Base-by-base conservation (phyloP, 2,888 invertebrate species). In the Cerastoderma edule region DNA sequence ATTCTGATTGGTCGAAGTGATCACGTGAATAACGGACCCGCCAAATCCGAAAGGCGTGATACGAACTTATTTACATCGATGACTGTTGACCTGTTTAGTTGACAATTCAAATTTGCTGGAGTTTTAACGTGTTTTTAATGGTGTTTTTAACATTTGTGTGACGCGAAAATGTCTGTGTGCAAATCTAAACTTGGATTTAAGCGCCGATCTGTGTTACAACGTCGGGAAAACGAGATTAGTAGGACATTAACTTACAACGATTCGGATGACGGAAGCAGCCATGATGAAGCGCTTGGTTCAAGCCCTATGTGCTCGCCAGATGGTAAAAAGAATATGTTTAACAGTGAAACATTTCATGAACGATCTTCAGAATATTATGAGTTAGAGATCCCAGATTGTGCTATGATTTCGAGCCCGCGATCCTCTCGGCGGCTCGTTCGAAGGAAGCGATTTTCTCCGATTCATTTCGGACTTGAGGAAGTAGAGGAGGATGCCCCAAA, bases 11-110 rank as follows among this genome's bases (percentile, higher is more conserved):
- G 89, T 56, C 67, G 30, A 72, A 53, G 33, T 28, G 4, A 66
- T 85, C 89, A 88, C 85, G 86, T 88, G 89, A 67, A 80, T 80
- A 87, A 86, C 88, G 85, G 85, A 81, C 88, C 88, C 89, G 89
- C 89, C 88, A 89, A 88, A 85, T 87, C 80, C 76, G 70, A 89
- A 86, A 83, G 82, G 78, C 72, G 75, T 78, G 60, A 70, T 74
- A 71, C 69, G 53, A 67, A 72, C 71, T 72, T 72, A 72, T 79
- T 77, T 77, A 76, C 72, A 71, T 70, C 72, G 70, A 53, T 71
- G 68, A 65, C 60, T 56, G 53, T 50, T 74, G 50, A 77, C 65
- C 67, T 65, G 54, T 60, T 69, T 46, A 57, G 32, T 65, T 60
- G 67, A 67, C 60, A 67, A 76, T 75, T 64, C 64, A 75, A 72